Conservation (phyloP, 2,797 vertebrate genomes). For the Hafferia zeledoni region DNA sequence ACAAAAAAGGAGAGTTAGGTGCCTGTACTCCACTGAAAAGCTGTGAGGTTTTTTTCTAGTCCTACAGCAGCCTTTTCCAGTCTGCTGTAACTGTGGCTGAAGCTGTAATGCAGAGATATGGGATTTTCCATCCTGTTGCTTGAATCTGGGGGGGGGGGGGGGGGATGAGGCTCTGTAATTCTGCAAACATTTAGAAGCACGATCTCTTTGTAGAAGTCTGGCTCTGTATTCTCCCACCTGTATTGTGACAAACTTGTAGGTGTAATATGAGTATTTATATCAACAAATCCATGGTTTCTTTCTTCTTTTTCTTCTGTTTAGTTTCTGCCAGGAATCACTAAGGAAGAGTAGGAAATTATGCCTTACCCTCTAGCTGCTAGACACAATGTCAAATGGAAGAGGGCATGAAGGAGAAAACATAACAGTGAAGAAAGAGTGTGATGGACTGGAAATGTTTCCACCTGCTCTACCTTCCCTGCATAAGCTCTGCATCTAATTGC, state of each 20-base stretch:
- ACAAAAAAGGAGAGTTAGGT: not conserved
- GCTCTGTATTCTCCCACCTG: not conserved
- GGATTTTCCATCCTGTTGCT: not conserved
- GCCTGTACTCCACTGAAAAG: not conserved
- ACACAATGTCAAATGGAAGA: not conserved
- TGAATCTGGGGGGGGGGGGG: not conserved
- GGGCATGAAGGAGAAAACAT: not conserved
- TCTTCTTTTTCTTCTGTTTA: not conserved
- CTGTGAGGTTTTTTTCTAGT: not conserved
- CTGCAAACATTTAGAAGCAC: not conserved
- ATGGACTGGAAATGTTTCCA: not conserved
- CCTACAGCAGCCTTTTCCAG: not conserved
- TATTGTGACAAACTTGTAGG: not conserved
- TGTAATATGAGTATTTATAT: not conserved
- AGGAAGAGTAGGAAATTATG: not conserved
- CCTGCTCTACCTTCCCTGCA: not conserved
- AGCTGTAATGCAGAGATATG: not conserved
- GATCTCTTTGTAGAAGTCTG: rapidly evolving
- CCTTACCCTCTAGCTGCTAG: not conserved
- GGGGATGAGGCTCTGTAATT: not conserved
- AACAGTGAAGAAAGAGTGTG: not conserved
- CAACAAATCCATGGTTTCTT: not conserved
- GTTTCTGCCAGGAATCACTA: not conserved
- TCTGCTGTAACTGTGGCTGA: not conserved
- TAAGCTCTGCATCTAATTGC: not conserved